Percentiles rank a stretch among this genome's conserved stretches.
Conservation (phyloP, 2,113 vertebrate genomes). For the Psilopsiagon aymara region DNA sequence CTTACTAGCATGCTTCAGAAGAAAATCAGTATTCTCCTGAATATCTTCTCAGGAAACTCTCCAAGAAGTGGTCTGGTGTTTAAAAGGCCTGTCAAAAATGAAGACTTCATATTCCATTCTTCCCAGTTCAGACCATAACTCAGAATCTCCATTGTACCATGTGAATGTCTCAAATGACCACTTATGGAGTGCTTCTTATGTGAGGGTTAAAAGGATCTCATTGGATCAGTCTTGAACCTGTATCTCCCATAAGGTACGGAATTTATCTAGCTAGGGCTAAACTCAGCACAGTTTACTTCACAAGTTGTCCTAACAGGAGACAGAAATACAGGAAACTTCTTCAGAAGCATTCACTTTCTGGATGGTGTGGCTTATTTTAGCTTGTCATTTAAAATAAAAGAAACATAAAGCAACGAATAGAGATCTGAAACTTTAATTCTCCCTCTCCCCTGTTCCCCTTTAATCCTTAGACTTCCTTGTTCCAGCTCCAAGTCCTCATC, state of each 20-base stretch:
- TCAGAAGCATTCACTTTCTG: not conserved
- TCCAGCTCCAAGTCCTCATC: not conserved
- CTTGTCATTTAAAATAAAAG: conserved; percentile 8
- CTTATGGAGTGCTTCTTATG: not conserved
- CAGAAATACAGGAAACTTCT: not conserved
- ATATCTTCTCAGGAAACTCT: not conserved
- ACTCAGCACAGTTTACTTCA: not conserved
- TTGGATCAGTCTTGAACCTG: not conserved
- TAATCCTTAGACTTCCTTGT: not conserved
- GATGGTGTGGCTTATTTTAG: not conserved
- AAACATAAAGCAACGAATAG: not conserved
- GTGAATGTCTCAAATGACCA: not conserved
- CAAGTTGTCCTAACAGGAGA: not conserved
- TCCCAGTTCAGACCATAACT: not conserved
- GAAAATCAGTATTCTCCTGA: not conserved
- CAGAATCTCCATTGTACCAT: not conserved
- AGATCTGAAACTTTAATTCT: not conserved
- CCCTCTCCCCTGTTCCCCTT: not conserved
- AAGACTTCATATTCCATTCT: not conserved
- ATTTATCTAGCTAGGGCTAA: not conserved
- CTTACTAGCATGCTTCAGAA: not conserved
- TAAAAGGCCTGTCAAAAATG: not conserved
- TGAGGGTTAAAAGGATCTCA: not conserved
- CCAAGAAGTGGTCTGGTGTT: not conserved
- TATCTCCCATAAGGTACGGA: not conserved